phyloP scores from a whole-genome alignment of 2,797 vertebrate species.

The Liasis olivaceus region DNA sequence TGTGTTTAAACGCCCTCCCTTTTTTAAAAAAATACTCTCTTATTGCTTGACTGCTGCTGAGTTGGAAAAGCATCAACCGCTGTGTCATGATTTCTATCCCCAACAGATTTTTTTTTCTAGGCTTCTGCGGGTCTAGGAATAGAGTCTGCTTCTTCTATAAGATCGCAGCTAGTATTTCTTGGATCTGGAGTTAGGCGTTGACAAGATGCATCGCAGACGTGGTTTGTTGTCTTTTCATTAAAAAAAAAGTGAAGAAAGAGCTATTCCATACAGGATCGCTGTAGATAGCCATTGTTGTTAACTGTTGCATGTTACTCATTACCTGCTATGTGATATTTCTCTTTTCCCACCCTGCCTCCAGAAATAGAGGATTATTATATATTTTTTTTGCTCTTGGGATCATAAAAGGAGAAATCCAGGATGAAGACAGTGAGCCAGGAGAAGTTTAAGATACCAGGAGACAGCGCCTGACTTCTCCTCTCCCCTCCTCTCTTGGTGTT shows the following conservation, averaged over 20 bases:
- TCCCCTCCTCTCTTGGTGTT: conserved; percentile 18
- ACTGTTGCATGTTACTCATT: conserved; percentile 3
- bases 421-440: not conserved
- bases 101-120: not conserved
- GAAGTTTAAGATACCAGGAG: not conserved
- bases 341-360: not conserved
- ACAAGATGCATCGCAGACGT: conserved; percentile 37
- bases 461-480: not conserved
- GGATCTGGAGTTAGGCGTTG: conserved; percentile 42
- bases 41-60: not conserved
- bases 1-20: not conserved
- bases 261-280: not conserved
- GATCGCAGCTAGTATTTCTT: conserved; percentile 37
- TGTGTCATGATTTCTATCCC: not conserved
- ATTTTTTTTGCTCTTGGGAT: not conserved
- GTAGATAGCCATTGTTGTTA: not conserved
- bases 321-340: not conserved
- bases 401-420: conserved; percentile 13
- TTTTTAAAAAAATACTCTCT: not conserved
- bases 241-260: not conserved
- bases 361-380: not conserved
- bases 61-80: no score
- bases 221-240: conserved; percentile 21
- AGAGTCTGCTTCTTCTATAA: conserved; percentile 16
- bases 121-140: conserved; percentile 20